Evolutionary conservation across 2,888 invertebrate species (phyloP), one percentile per base, ranked within the genome.

Genomic region (Ichneumoninae sp.): DNA sequence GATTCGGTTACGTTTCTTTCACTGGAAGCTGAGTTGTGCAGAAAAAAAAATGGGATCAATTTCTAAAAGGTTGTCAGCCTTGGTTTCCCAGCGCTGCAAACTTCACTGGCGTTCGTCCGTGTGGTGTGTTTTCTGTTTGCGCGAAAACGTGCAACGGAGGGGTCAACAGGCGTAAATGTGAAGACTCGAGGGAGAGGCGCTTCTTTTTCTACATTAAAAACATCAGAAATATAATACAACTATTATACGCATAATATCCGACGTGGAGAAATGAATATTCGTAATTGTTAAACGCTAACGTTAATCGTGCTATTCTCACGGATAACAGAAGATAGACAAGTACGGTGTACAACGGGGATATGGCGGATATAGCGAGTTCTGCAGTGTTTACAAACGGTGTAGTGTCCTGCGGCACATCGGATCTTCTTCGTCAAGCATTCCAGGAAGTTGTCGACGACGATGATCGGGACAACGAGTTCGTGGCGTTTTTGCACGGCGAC

Each of bases 351-450:
- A 74, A 30, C 36, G 80, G 86, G 80, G 86, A 86, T 83, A 91
- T 91, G 91, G 91, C 91, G 86, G 89, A 91, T 22, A 91, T 91
- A 70, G 89, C 88, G 44, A 89, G 87, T 86, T 86, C 89, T 4
- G 86, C 87, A 30, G 89, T 92, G 90, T 92, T 92, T 92, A 92
- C 91, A 89, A 91, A 91, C 85, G 89, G 90, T 84, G 83, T 87
- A 7, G 86, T 88, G 72, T 85, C 88, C 13, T 90, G 88, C 22
- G 86, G 89, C 76, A 89, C 91, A 52, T 88, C 91, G 52, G 93
- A 93, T 87, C 89, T 93, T 16, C 87, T 93, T 70, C 92, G 91
- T 72, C 92, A 92, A 82, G 92, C 93, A 22, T 91, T 93, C 77
- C 92, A 92, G 72, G 89, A 92, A 75, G 91, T 91, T n/a, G 91